Conservation (phyloP, 2,888 invertebrate species). For the Lathronympha strigana region DNA sequence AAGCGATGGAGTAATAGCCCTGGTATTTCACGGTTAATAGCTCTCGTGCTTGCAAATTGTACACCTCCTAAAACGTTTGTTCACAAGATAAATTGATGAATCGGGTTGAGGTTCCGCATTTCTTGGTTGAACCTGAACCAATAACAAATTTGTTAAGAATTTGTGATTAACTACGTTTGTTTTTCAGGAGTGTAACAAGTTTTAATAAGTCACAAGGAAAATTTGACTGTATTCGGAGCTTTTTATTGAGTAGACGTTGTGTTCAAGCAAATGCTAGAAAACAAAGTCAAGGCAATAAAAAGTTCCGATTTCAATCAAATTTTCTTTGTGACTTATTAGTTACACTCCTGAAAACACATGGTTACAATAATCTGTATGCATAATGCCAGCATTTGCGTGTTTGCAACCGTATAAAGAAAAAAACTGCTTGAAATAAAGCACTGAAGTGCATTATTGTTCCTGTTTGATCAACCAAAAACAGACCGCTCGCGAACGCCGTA, state of each 20-base stretch:
- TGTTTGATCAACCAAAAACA: slow-evolving; percentile 53
- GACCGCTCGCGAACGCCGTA: slow-evolving; percentile 64
- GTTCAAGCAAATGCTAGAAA: too few relatives aligned
- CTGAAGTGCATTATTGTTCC: slow-evolving; percentile 39
- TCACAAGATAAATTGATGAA: slow-evolving; percentile 20
- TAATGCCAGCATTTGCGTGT: too few relatives aligned
- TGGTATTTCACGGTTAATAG: slow-evolving; percentile 4
- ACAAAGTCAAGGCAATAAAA: too few relatives aligned
- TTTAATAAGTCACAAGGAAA: neutral
- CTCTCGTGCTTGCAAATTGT: neutral
- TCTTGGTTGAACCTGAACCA: slow-evolving; percentile 9
- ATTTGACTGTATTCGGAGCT: neutral
- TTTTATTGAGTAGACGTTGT: too few relatives aligned
- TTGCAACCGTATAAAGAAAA: slow-evolving; percentile 15
- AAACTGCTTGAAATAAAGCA: slow-evolving; percentile 38
- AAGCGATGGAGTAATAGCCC: neutral
- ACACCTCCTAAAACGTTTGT: slow-evolving; percentile 14
- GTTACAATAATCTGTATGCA: too few relatives aligned
- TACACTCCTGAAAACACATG: too few relatives aligned
- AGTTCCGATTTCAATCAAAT: too few relatives aligned
- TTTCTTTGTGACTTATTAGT: too few relatives aligned
- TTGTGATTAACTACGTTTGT: neutral
- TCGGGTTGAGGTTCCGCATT: neutral
- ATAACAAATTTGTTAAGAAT: slow-evolving; percentile 19
- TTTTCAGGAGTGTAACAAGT: neutral